Conservation (phyloP, 2,797 vertebrate genomes). For the Characodon lateralis region DNA sequence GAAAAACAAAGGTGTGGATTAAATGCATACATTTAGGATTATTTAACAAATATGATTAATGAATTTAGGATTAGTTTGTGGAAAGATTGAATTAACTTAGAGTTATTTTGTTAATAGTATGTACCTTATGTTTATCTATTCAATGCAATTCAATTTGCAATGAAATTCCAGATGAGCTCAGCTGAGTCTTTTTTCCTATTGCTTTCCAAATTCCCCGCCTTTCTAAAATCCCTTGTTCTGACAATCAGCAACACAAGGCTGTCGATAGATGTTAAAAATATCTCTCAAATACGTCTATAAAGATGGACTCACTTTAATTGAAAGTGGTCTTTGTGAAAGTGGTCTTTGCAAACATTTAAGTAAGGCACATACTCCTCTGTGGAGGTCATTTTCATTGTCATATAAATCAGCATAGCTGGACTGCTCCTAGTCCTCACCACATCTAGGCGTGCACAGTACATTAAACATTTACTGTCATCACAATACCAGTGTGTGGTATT, state of each 20-base stretch:
- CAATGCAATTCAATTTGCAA: constrained; percentile 29
- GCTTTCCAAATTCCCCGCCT: constrained; percentile 52
- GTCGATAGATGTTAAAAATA: constrained; percentile 41
- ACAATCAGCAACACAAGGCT: constrained; percentile 56
- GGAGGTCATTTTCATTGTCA: background rate
- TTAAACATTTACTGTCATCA: no score
- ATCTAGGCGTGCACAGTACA: background rate
- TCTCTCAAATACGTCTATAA: constrained; percentile 52
- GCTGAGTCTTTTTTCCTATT: constrained; percentile 18
- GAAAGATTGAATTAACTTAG: no score
- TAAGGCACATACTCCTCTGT: background rate
- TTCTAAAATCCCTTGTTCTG: constrained; percentile 38
- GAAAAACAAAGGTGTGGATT: background rate
- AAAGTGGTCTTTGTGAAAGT: no score
- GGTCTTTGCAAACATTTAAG: background rate
- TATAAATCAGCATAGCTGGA: background rate
- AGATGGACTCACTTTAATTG: constrained; percentile 46
- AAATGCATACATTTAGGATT: background rate
- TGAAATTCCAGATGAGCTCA: constrained; percentile 28
- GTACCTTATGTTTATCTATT: constrained; percentile 12
- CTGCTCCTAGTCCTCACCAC: background rate
- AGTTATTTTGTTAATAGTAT: background rate
- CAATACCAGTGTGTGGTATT: no score
- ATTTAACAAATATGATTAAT: background rate
- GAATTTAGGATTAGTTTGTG: background rate